Evolutionary conservation across 1,140 invertebrate species (phyloP).

Genomic region (Muscidifurax raptorellus): DNA sequence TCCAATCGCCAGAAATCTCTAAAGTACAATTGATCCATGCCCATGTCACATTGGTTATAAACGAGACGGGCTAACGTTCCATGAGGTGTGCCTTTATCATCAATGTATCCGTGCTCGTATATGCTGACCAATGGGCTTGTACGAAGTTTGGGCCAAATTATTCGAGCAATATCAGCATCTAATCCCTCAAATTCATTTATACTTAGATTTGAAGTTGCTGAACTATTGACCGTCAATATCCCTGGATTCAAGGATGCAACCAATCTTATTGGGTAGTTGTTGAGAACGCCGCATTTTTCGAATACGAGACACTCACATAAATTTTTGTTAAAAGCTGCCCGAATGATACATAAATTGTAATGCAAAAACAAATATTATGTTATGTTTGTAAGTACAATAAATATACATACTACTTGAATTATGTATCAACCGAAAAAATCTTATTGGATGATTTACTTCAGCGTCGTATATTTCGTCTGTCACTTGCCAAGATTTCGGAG

Average conservation of each 20-base stretch:
- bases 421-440: neutral
- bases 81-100: neutral
- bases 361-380: too few species aligned
- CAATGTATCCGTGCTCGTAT: neutral
- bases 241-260: too few species aligned
- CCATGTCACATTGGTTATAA: neutral
- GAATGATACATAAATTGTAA: too few species aligned
- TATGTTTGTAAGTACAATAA: too few species aligned
- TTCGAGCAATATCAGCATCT: neutral
- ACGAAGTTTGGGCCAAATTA: neutral
- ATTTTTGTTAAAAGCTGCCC: too few species aligned
- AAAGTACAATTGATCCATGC: neutral
- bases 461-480: neutral
- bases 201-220: too few species aligned
- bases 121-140: neutral
- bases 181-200: neutral
- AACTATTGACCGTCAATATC: too few species aligned
- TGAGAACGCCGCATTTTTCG: neutral
- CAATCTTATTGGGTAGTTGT: neutral
- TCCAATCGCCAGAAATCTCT: neutral
- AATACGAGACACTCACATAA: neutral
- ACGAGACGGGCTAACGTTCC: neutral
- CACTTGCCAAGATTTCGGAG: neutral
- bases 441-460: neutral
- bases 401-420: neutral